Percentiles rank a stretch among this genome's conserved stretches.
phyloP scores from a whole-genome alignment of 2,797 vertebrate species.

The Saxicola maurus region DNA sequence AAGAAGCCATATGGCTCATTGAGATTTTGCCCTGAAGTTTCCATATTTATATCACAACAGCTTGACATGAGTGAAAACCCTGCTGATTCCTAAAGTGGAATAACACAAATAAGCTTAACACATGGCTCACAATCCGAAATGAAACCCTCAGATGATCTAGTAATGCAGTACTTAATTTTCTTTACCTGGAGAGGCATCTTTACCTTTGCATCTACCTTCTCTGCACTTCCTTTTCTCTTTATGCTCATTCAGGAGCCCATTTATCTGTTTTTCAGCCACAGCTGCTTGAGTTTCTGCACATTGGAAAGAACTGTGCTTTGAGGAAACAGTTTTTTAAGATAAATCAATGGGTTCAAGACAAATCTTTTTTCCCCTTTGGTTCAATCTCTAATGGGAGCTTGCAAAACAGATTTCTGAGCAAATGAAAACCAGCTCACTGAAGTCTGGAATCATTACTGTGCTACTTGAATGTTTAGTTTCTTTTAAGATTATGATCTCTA shows the following conservation, averaged over 20 bases:
- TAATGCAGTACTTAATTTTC: neutral
- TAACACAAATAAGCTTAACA: neutral
- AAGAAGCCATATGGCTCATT: constrained; percentile 1
- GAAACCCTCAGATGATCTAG: neutral
- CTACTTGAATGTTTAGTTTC: neutral
- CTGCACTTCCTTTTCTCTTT: neutral
- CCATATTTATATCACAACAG: constrained; percentile 8
- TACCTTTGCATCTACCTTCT: neutral
- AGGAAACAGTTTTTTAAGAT: neutral
- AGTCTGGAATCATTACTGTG: neutral
- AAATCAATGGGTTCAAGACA: neutral
- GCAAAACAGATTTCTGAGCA: neutral
- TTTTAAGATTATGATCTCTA: neutral
- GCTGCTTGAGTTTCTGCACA: neutral
- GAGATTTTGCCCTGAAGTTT: constrained; percentile 15
- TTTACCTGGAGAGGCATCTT: neutral
- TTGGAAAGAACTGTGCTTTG: neutral
- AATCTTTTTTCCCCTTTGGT: neutral
- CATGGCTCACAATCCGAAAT: neutral
- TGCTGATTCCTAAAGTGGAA: neutral
- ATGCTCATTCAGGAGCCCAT: neutral
- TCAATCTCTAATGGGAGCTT: neutral
- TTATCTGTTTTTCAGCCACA: neutral
- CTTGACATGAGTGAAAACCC: neutral
- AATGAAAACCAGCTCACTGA: neutral